Evolutionary conservation across 2,113 vertebrate genomes (phyloP), one percentile per base, ranked within the genome.

Genomic region (Megaptera novaeangliae): DNA sequence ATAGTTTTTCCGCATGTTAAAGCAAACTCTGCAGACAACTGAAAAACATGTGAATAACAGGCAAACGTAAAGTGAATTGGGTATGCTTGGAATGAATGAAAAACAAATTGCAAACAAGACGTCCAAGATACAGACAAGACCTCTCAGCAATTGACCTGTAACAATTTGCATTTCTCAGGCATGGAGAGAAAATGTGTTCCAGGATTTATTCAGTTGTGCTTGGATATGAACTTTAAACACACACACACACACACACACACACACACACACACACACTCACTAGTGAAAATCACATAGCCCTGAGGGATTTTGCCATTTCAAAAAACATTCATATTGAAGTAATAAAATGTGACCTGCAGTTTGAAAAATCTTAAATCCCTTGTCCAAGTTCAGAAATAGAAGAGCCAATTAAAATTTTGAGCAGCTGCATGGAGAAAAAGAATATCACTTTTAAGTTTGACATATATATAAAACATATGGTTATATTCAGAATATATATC

Each of bases 81-180:
- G 46, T 59, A 41, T 21, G 5, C 68, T 90, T 75, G 77, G 78
- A 88, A 89, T 69, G 97, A 97, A 91, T 94, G 88, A 74, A 97
- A 98, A 90, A 7, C 49, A 93, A 97, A 95, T 52, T 96, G 74
- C 59, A 90, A 88, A 92, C 63, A 96, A 96, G 31, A 89, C 2
- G 5, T 61, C 77, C 0, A 15, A 83, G 83, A 81, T 14, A 3
- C 39, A 92, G 63, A 95, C 41, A 64, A 87, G 88, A 84, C 10
- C 68, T 94, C 75, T 97, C 49, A 91, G 89, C 96, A 97, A 66
- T 4, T 95, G 93, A 71, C 68, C 89, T 95, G 41, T 21, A 92
- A 95, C 21, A 72, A 95, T 98, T 92, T 98, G 83, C 59, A 81
- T 88, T 97, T 95, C 88, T 94, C 52, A 68, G 80, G n/a, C 82